Conservation (phyloP, 2,113 vertebrate species). For the Platichthys stellatus region DNA sequence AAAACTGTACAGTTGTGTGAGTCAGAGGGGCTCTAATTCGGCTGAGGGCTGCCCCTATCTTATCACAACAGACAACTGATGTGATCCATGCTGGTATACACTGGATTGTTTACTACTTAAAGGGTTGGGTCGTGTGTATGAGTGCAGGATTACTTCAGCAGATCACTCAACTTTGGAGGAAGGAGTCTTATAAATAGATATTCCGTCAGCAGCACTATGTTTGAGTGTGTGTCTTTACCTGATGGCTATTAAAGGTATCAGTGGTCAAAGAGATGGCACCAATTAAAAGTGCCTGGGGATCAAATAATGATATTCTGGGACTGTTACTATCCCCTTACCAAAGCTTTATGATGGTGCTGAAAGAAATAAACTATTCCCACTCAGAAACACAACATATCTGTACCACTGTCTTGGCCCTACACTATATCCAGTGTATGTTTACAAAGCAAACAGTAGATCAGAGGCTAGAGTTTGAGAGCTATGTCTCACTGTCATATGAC, state of each 20-base stretch:
- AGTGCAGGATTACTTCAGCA: constrained; percentile 16
- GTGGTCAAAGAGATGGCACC: constrained; percentile 21
- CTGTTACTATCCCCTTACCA: background rate
- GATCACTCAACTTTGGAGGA: constrained; percentile 22
- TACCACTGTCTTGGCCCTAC: background rate
- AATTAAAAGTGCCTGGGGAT: background rate
- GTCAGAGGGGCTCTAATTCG: constrained; percentile 12
- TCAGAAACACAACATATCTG: background rate
- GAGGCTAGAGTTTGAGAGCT: background rate
- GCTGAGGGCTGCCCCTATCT: background rate
- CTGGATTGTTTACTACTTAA: constrained; percentile 6
- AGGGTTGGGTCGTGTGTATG: background rate
- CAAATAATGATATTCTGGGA: background rate
- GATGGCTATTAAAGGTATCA: constrained; percentile 31
- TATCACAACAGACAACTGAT: constrained; percentile 23
- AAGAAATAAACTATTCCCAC: background rate
- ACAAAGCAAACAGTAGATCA: background rate
- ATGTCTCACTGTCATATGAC: constrained; percentile 32
- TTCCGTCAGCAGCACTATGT: constrained; percentile 9
- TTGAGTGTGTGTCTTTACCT: constrained; percentile 20
- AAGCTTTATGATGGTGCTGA: background rate
- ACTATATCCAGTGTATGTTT: background rate
- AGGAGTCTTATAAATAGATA: constrained; percentile 67
- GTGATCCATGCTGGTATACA: constrained; percentile 23
- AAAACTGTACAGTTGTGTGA: constrained; percentile 18